phyloP scores from a whole-genome alignment of 1,140 invertebrate genomes.

The Saxidomus purpurata region DNA sequence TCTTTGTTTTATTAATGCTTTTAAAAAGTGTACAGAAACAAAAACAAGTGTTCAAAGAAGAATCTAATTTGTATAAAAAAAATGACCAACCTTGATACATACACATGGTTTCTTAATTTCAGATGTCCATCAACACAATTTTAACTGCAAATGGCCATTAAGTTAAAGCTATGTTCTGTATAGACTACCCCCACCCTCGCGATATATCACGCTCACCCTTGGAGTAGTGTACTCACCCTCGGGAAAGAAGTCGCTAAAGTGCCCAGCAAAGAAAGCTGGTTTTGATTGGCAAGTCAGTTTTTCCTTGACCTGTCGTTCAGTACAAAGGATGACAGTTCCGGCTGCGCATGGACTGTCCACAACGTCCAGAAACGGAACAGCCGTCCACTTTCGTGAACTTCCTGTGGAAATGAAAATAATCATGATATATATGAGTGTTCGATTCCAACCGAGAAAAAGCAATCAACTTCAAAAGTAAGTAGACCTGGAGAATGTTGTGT shows the following conservation, averaged over 20 bases:
- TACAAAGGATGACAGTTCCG: neutral
- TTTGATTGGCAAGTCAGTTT: neutral
- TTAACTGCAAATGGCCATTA: too few relatives aligned
- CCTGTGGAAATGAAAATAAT: neutral
- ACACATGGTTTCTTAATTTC: too few relatives aligned
- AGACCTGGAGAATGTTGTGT: neutral
- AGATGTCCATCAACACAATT: too few relatives aligned
- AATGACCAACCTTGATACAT: too few relatives aligned
- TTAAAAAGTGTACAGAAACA: too few relatives aligned
- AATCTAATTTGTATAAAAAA: too few relatives aligned
- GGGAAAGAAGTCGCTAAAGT: neutral
- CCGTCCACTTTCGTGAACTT: constrained; percentile 7
- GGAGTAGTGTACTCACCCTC: neutral
- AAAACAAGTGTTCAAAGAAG: too few relatives aligned
- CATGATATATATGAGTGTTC: too few relatives aligned
- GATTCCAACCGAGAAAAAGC: neutral
- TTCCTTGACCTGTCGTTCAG: neutral
- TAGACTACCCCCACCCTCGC: too few relatives aligned
- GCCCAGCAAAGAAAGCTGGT: constrained; percentile 24
- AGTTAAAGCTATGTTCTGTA: too few relatives aligned
- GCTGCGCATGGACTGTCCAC: constrained; percentile 44
- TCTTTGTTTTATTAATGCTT: too few relatives aligned
- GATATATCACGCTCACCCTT: too few relatives aligned
- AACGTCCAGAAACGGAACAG: constrained; percentile 20
- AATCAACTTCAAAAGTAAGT: neutral